Evolutionary conservation across 1,140 invertebrate genomes (phyloP), one percentile per base, ranked within the genome.

Genomic region (Drosophila pectinifera): DNA sequence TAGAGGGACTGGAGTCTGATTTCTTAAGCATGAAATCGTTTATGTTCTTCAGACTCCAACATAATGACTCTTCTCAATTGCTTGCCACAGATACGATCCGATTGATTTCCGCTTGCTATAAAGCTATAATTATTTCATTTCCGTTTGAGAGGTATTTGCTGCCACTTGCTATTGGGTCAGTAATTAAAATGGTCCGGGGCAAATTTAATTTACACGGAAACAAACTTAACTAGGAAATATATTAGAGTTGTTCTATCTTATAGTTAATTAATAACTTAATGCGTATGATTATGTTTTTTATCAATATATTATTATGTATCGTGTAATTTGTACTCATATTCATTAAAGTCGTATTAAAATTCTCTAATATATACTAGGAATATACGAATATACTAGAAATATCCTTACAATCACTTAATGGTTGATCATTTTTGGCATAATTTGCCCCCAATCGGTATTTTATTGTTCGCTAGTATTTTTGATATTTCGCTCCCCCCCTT

Each of bases 71-170:
- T 48, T 20, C 41, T 42, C 39, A 59, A 20, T 43, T 43, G 54
- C 58, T 58, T 59, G 22, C 39, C 41, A 39, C n/a, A 63, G 58
- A 42, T 41, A 51, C 45, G 42, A 31, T 42, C 64, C 20, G 16
- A 24, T 65, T 48, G 46, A 51, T 68, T 68, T 68, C 64, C 64
- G 49, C 49, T 65, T 39, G 45, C 58, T 31, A 20, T 45, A 34
- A 34, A 42, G 13, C 61, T 18, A 64, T 68, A 64, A 64, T 64
- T 65, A 42, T 24, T 16, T 64, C 13, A 65, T 63, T 68, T 68
- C 64, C 64, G 64, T 26, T 67, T 48, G 22, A 63, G 31, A 64
- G 42, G 24, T 24, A 83, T 69, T 80, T 43, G 16, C 24, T 36
- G 41, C 24, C 42, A 65, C 56, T 65, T 41, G 58, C 43, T 65